Conservation (phyloP, 2,113 vertebrate genomes). For the Gambusia holbrooki region DNA sequence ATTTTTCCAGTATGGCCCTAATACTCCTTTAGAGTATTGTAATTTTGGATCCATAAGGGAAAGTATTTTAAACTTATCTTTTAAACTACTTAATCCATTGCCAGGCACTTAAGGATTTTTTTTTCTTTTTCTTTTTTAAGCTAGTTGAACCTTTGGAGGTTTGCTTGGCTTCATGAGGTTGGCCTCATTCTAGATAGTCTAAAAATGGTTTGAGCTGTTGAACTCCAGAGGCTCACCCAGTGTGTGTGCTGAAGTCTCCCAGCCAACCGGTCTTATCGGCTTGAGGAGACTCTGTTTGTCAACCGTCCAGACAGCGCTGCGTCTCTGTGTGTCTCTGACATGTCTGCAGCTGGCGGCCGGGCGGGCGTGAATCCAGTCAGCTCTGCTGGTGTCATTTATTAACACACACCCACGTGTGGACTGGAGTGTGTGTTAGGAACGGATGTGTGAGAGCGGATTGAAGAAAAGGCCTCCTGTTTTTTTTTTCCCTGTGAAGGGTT, state of each 20-base stretch:
- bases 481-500: constrained; percentile 19
- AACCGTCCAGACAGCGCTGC: constrained; percentile 37
- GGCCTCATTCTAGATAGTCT: constrained; percentile 8
- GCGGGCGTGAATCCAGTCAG: constrained; percentile 63
- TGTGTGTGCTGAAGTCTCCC: constrained; percentile 12
- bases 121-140: neutral
- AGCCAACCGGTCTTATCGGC: constrained; percentile 46
- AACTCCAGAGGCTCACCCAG: constrained; percentile 10
- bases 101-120: constrained; percentile 4
- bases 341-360: constrained; percentile 58
- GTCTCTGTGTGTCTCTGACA: constrained; percentile 48
- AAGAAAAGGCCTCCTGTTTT: constrained; percentile 40
- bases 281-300: constrained; percentile 49
- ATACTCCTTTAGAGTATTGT: neutral
- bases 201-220: constrained; percentile 16
- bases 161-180: neutral
- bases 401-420: constrained; percentile 42
- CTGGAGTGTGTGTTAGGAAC: constrained; percentile 43
- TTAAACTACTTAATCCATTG: neutral
- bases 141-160: neutral
- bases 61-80: too few relatives aligned
- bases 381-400: constrained; percentile 70
- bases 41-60: neutral
- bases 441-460: constrained; percentile 9
- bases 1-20: too few relatives aligned